These are phyloP conservation scores for Notolepis coatsorum DNA, from an alignment of 2,797 vertebrate species.

Conservation along the genomic window DNA sequence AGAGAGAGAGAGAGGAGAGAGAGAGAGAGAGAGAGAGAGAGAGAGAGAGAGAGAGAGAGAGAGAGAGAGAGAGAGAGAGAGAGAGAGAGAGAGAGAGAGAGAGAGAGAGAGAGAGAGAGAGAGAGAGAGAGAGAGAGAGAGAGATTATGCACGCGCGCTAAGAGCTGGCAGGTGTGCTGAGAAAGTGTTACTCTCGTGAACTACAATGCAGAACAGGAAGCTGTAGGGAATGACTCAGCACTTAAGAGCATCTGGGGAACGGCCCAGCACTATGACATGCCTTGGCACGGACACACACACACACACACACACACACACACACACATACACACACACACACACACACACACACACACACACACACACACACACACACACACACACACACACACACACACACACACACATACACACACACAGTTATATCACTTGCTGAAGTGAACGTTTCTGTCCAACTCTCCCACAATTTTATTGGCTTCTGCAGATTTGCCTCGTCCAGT, in stretches of 20 bases:
- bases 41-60: no score
- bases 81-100: no score
- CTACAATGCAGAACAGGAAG: conserved; percentile 49
- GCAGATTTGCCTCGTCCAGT: not conserved
- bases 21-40: no score
- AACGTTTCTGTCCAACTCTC: conserved; percentile 4
- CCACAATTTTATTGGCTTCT: not conserved
- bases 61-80: no score
- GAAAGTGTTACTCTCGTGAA: conserved; percentile 37
- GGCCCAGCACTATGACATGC: conserved; percentile 40
- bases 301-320: not conserved
- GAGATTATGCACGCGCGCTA: no score
- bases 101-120: no score
- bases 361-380: not conserved
- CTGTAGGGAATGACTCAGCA: conserved; percentile 59
- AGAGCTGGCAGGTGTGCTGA: conserved; percentile 33
- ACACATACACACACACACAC: not conserved
- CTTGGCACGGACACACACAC: conserved; percentile 10
- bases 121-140: no score
- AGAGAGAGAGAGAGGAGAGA: no score
- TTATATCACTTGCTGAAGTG: conserved; percentile 41
- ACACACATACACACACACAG: not conserved
- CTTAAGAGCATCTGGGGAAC: conserved; percentile 24
- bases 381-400: not conserved
- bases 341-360: not conserved